These are phyloP conservation scores for Notodromas monacha DNA, from an alignment of 2,888 invertebrate genomes.

Conservation along the genomic window DNA sequence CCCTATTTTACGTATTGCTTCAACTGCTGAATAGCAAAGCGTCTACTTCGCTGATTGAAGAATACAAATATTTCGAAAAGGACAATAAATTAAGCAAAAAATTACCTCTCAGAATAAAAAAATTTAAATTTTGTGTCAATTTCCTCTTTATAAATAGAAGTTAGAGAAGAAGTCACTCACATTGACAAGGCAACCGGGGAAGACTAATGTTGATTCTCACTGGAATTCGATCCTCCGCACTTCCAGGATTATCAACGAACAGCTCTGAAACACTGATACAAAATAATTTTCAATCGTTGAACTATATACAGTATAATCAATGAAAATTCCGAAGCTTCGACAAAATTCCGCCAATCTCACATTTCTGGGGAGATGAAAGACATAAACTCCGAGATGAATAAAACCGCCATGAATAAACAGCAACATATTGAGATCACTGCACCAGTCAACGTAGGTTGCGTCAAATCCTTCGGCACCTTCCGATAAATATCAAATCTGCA, in stretches of 20 bases:
- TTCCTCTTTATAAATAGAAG: neutral
- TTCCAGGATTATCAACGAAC: slow-evolving; percentile 22
- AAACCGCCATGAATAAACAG: slow-evolving; percentile 18
- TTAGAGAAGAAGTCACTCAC: slow-evolving; percentile 15
- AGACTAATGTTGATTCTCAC: slow-evolving; percentile 21
- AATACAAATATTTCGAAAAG: too few species aligned
- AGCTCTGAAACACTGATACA: slow-evolving; percentile 21
- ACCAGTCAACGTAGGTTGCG: slow-evolving; percentile 23
- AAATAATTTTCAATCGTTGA: too few species aligned
- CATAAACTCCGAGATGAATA: slow-evolving; percentile 20
- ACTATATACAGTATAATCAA: too few species aligned
- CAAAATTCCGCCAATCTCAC: slow-evolving; percentile 19
- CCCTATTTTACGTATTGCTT: too few species aligned
- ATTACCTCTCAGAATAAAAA: too few species aligned
- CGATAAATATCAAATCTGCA: slow-evolving; percentile 24
- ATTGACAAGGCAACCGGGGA: slow-evolving; percentile 19
- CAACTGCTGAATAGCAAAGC: too few species aligned
- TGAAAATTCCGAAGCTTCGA: too few species aligned
- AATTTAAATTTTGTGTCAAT: too few species aligned
- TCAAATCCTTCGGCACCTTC: slow-evolving; percentile 25
- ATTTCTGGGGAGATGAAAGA: slow-evolving; percentile 19
- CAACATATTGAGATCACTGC: slow-evolving; percentile 21
- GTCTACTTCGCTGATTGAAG: too few species aligned
- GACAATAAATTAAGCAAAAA: too few species aligned
- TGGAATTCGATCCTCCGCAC: slow-evolving; percentile 18